phyloP scores from a whole-genome alignment of 2,797 vertebrate genomes.

The Peromyscus melanophrys region DNA sequence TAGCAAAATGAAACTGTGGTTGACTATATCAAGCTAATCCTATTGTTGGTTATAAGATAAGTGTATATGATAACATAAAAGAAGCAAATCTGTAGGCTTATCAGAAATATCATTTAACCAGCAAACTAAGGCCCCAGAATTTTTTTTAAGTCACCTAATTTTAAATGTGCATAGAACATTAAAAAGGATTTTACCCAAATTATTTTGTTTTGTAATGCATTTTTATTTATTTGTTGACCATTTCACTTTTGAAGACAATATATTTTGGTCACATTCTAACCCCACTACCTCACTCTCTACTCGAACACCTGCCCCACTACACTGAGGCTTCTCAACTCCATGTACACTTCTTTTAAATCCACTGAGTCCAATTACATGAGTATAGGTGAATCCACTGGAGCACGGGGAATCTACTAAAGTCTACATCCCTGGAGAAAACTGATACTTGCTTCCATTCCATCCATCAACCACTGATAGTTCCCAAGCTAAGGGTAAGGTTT shows the following conservation, averaged over 20 bases:
- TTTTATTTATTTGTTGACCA: neutral
- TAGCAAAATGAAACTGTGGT: conserved; percentile 28
- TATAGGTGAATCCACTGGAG: neutral
- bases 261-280: neutral
- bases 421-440: neutral
- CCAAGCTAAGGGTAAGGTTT: neutral
- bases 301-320: neutral
- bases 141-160: neutral
- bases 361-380: neutral
- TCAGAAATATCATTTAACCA: conserved; percentile 40
- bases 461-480: neutral
- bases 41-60: conserved; percentile 42
- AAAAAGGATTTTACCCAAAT: neutral
- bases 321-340: neutral
- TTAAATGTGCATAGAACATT: neutral
- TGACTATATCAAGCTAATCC: conserved; percentile 27
- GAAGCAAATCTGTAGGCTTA: neutral
- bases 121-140: neutral
- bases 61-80: neutral
- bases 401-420: neutral
- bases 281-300: neutral
- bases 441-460: neutral
- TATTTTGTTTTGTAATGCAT: neutral
- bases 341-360: neutral
- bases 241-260: neutral